Evolutionary conservation across 2,113 vertebrate species (phyloP), one percentile per base, ranked within the genome.

Genomic region (Monopterus albus): DNA sequence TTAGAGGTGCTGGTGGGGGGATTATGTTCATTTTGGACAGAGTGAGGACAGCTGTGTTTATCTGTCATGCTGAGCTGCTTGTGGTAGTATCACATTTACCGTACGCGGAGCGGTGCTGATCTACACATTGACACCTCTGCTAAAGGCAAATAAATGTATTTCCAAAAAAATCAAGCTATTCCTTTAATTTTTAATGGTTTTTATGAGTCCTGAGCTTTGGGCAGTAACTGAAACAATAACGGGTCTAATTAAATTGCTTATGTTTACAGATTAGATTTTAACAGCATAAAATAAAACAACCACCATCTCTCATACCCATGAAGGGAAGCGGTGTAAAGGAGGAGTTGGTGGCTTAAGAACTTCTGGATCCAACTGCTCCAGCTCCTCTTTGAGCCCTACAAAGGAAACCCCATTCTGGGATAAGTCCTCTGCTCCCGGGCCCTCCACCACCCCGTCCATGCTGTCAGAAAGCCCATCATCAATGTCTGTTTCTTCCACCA

Each of bases 261-360:
- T n/a, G n/a, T n/a, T n/a, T n/a, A 12, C 18, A 36, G 14, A n/a
- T 14, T 45, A 14, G 26, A 52, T 7, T 17, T 50, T 20, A 35
- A 23, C 21, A 17, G 13, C n/a, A 49, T 35, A 3, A 26, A 58
- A 14, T 29, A 55, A n/a, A n/a, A n/a, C n/a, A n/a, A n/a, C n/a
- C n/a, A n/a, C n/a, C n/a, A n/a, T n/a, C n/a, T 60, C 2, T 57
- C 67, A 79, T 91, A 97, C 96, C 96, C 96, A 97, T 0, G 95
- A 96, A 3, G 95, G 95, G 65, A 97, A 94, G 49, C 95, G 92
- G 72, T 96, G 96, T 43, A 97, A 83, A 0, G 96, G 96, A 26
- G 96, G 96, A 3, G 96, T 95, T 17, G 96, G 96, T 1, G 96
- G 96, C 79, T 95, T 96, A 47, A 91, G 78, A 28, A 76, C 56